These are phyloP conservation scores for Eupithecia tripunctaria DNA, from an alignment of 2,888 invertebrate genomes.

Conservation along the genomic window DNA sequence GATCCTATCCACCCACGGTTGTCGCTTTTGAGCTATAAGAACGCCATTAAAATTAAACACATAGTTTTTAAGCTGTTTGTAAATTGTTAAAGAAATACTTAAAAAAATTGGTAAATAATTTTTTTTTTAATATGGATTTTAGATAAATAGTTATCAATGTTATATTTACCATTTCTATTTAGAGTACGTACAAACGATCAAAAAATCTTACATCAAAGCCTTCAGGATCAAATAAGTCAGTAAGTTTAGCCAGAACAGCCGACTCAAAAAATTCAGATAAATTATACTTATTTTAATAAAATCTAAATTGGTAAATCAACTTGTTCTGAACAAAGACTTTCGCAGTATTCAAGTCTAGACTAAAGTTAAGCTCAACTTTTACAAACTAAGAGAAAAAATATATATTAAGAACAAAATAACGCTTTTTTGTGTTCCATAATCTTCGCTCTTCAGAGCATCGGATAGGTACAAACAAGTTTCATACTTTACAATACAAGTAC, in stretches of 20 bases:
- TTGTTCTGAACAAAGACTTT: neutral
- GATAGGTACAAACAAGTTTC: neutral
- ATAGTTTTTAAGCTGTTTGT: too few relatives aligned
- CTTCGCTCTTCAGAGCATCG: neutral
- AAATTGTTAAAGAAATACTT: too few relatives aligned
- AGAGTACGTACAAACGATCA: neutral
- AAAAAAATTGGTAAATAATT: too few relatives aligned
- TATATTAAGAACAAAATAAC: neutral
- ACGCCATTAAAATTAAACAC: too few relatives aligned
- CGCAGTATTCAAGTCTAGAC: neutral
- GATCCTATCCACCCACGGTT: too few relatives aligned
- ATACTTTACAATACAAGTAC: neutral
- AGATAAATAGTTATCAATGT: neutral
- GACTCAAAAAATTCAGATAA: neutral
- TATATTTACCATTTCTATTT: neutral
- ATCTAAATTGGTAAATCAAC: neutral
- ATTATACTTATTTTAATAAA: neutral
- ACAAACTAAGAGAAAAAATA: neutral
- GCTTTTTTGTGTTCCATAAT: neutral
- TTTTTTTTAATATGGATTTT: too few relatives aligned
- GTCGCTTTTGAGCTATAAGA: too few relatives aligned
- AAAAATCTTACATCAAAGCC: neutral
- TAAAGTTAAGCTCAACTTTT: neutral
- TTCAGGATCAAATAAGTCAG: neutral
- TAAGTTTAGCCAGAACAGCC: neutral